Evolutionary conservation across 2,113 vertebrate genomes (phyloP).

Genomic region (Marmota monax): DNA sequence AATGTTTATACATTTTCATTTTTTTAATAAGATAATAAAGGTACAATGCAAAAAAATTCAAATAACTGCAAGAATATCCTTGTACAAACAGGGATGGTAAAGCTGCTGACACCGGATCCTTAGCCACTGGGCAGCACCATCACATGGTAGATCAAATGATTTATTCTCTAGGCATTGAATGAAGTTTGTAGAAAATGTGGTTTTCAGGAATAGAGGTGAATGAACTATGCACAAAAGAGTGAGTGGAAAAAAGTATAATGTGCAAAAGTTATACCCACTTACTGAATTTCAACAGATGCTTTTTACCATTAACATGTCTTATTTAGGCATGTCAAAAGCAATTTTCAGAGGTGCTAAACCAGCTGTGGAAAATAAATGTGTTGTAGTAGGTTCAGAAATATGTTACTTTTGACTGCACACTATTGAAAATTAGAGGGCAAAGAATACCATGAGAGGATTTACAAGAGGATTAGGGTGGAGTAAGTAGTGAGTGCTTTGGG

Average conservation of each 20-base stretch:
- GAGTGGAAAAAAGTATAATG: neutral
- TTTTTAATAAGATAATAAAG: neutral
- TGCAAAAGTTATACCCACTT: neutral
- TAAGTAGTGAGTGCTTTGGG: neutral
- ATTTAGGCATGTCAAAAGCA: conserved; percentile 45
- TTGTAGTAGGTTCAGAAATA: neutral
- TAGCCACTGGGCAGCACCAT: too few relatives aligned
- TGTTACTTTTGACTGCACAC: neutral
- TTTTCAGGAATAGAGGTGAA: neutral
- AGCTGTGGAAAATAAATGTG: conserved; percentile 51
- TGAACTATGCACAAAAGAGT: neutral
- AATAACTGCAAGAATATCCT: neutral
- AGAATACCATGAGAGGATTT: neutral
- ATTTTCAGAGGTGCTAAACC: conserved; percentile 37
- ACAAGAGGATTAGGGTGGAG: too few relatives aligned
- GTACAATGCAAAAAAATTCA: neutral
- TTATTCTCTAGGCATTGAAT: neutral
- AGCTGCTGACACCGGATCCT: neutral
- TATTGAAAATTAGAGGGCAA: neutral
- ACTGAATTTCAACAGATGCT: neutral
- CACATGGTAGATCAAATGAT: neutral
- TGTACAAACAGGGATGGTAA: neutral
- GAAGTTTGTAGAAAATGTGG: neutral
- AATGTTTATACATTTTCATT: neutral
- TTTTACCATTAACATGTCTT: neutral